Percentiles rank a stretch among this genome's conserved stretches.
phyloP scores from a whole-genome alignment of 2,113 vertebrate genomes.

The Vombatus ursinus region DNA sequence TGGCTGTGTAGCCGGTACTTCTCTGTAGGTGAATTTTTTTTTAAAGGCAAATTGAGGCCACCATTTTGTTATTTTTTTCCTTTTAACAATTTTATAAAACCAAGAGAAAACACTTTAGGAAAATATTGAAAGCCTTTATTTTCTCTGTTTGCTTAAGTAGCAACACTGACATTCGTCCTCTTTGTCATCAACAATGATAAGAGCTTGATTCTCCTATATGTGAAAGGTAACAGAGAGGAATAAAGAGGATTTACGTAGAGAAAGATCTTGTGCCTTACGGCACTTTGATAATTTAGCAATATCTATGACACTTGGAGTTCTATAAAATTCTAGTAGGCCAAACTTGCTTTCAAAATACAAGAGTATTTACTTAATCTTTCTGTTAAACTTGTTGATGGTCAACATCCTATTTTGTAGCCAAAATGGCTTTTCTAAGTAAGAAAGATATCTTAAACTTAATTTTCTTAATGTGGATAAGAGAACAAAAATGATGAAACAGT shows the following conservation, averaged over 20 bases:
- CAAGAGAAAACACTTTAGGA: neutral
- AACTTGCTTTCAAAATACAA: neutral
- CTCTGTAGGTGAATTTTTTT: neutral
- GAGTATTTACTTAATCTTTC: neutral
- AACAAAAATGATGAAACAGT: slow-evolving; percentile 13
- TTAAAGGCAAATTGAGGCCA: neutral
- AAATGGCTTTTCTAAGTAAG: neutral
- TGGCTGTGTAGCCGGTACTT: neutral
- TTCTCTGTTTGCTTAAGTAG: neutral
- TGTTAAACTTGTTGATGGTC: neutral
- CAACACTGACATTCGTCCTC: neutral
- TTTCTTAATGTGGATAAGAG: slow-evolving; percentile 49
- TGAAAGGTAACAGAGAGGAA: neutral
- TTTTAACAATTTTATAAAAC: slow-evolving; percentile 18
- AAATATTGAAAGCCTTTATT: neutral
- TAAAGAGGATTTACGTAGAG: neutral
- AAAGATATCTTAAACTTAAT: neutral
- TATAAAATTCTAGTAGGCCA: neutral
- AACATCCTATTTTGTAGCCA: neutral
- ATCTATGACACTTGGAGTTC: neutral
- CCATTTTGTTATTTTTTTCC: neutral
- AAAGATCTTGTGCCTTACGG: neutral
- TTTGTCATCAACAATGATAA: neutral
- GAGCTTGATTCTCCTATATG: slow-evolving; percentile 27
- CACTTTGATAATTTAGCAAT: neutral